A percentile compares a stretch with the other conserved stretches of the same genome.
Evolutionary conservation across 2,888 invertebrate species (phyloP).

Genomic region (Beris morrisii): DNA sequence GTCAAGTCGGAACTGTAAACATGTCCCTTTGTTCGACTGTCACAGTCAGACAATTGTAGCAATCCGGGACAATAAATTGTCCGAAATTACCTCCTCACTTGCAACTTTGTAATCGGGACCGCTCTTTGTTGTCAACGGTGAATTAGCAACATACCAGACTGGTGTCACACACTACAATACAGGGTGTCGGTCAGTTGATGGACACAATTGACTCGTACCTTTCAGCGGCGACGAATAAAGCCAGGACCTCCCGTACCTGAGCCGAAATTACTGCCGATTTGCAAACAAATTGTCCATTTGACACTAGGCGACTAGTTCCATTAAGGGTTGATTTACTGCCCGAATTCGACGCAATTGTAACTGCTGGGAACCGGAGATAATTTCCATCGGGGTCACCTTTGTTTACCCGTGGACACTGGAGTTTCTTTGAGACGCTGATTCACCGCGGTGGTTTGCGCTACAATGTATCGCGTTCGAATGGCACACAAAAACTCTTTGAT

Average conservation of each 20-base stretch:
- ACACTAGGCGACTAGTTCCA: conserved; percentile 33
- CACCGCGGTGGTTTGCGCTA: conserved; percentile 14
- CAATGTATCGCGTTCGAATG: conserved; percentile 11
- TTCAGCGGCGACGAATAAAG: conserved; percentile 19
- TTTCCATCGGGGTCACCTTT: conserved; percentile 10
- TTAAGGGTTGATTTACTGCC: conserved; percentile 35
- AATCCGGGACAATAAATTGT: conserved; percentile 34
- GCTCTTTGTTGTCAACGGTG: conserved; percentile 1
- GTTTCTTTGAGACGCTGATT: conserved; percentile 21
- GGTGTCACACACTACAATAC: not conserved
- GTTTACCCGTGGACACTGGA: conserved; percentile 15
- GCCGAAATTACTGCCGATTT: conserved; percentile 34
- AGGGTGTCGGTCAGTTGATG: conserved; percentile 1
- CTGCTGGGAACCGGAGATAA: conserved; percentile 12
- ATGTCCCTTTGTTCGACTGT: conserved; percentile 35
- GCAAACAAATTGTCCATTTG: conserved; percentile 39
- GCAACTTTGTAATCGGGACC: conserved; percentile 24
- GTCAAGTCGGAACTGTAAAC: conserved; percentile 34
- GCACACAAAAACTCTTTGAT: conserved; percentile 31
- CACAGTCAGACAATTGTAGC: conserved; percentile 33
- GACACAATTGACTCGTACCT: conserved; percentile 23
- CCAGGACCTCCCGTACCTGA: conserved; percentile 27
- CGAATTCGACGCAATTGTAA: conserved; percentile 4
- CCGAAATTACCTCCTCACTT: conserved; percentile 33
- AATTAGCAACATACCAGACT: conserved; percentile 1